phyloP scores from a whole-genome alignment of 2,113 vertebrate species.

The Ceyx margarethae region DNA sequence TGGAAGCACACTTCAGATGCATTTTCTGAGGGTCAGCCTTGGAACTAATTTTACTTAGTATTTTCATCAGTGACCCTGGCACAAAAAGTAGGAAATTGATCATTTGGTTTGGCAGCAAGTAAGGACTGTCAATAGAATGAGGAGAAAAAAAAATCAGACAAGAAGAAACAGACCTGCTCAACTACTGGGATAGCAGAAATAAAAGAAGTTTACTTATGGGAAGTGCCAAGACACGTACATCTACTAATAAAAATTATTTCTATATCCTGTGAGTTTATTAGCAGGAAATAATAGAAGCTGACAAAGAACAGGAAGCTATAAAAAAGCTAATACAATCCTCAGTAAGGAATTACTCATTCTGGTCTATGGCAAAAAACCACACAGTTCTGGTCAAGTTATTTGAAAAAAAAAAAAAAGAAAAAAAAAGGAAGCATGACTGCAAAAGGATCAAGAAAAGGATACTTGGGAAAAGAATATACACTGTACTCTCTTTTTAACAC shows the following conservation, averaged over 20 bases:
- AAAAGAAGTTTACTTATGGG: neutral
- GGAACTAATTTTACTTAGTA: neutral
- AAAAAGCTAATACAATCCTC: neutral
- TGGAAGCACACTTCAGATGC: neutral
- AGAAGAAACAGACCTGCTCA: neutral
- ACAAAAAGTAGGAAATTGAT: conserved; percentile 7
- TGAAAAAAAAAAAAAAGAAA: neutral
- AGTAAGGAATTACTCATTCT: neutral
- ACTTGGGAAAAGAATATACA: neutral
- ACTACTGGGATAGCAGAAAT: neutral
- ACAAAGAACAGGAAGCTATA: conserved; percentile 18
- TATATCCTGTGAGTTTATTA: neutral
- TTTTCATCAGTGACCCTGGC: neutral
- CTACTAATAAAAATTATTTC: neutral
- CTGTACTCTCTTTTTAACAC: no score
- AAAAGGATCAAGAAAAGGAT: neutral
- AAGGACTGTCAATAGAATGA: neutral
- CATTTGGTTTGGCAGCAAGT: neutral
- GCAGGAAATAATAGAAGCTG: neutral
- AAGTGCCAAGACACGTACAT: neutral
- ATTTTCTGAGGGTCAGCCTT: neutral
- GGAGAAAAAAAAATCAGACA: neutral
- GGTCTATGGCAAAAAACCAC: neutral
- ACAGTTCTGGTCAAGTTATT: neutral
- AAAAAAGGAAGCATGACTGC: neutral